These are phyloP conservation scores for Apostichopus parvimensis DNA, from an alignment of 35 echinoderm and acorn worm genomes.

Conservation along the genomic window DNA sequence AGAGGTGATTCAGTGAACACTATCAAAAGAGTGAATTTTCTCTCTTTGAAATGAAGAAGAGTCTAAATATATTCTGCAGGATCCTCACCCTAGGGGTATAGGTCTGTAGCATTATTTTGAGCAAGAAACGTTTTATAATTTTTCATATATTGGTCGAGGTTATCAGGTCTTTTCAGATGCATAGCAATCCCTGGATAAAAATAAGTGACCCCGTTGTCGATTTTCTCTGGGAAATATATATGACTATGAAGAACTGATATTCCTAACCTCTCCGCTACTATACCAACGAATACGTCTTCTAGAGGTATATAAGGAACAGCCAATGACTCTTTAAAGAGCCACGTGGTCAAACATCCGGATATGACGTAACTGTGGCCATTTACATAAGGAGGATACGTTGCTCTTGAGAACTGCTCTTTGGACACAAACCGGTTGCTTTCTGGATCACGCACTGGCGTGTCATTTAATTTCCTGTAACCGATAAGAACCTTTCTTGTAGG, in stretches of 20 bases:
- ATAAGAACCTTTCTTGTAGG: neutral
- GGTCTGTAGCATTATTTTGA: too few species aligned
- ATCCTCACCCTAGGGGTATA: too few species aligned
- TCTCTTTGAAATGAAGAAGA: too few species aligned
- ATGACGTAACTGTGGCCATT: neutral
- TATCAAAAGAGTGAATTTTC: too few species aligned
- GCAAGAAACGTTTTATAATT: too few species aligned
- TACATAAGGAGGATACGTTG: neutral
- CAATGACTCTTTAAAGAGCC: neutral
- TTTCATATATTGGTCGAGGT: too few species aligned
- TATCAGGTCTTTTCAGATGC: too few species aligned
- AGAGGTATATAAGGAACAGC: neutral
- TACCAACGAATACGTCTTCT: conserved; percentile 11
- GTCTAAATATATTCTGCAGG: too few species aligned
- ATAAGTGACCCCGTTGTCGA: neutral
- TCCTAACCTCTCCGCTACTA: neutral
- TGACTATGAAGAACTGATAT: neutral
- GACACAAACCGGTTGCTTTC: neutral
- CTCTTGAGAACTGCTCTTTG: neutral
- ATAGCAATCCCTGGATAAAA: too few species aligned
- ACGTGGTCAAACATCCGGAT: neutral
- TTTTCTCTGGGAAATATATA: neutral
- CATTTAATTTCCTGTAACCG: neutral
- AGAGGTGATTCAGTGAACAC: too few species aligned
- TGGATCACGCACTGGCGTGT: neutral